Percentiles rank a stretch among this genome's conserved stretches.
phyloP scores from a whole-genome alignment of 2,113 vertebrate genomes.

The Cephalopholis sonnerati region DNA sequence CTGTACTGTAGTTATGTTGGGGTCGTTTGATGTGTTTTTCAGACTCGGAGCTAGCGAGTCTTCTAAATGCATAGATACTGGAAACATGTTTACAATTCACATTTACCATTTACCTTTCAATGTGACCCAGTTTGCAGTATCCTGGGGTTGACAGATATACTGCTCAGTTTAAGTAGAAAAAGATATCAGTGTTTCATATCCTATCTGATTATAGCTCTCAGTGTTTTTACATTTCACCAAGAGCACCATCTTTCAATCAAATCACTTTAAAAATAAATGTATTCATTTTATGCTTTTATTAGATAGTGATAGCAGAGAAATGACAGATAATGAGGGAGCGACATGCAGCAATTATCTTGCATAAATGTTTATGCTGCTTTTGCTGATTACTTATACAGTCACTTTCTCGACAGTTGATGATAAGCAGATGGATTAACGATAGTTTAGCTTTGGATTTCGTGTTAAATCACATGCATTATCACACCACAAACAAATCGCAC shows the following conservation, averaged over 20 bases:
- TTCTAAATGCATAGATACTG: not conserved
- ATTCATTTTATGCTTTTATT: not conserved
- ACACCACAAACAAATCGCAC: not conserved
- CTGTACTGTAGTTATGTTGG: not conserved
- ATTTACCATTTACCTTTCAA: not conserved
- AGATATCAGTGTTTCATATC: not conserved
- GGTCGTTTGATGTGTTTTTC: constrained; percentile 1
- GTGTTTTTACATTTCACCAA: not conserved
- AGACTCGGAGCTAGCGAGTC: not conserved
- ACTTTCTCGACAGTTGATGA: not conserved
- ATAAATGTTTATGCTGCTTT: not conserved
- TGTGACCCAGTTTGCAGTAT: not conserved
- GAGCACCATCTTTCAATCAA: not conserved
- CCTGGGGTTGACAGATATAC: too few species aligned
- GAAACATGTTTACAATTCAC: not conserved
- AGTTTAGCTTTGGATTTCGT: not conserved
- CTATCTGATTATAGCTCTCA: not conserved
- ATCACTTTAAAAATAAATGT: not conserved
- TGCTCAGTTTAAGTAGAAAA: not conserved
- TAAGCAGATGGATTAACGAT: not conserved
- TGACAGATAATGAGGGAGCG: not conserved
- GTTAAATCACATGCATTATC: not conserved
- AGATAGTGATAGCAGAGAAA: too few species aligned
- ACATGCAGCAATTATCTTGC: not conserved
- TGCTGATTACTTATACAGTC: not conserved